Evolutionary conservation across 1,140 invertebrate genomes (phyloP), one percentile per base, ranked within the genome.

Genomic region (Platyura marginata): DNA sequence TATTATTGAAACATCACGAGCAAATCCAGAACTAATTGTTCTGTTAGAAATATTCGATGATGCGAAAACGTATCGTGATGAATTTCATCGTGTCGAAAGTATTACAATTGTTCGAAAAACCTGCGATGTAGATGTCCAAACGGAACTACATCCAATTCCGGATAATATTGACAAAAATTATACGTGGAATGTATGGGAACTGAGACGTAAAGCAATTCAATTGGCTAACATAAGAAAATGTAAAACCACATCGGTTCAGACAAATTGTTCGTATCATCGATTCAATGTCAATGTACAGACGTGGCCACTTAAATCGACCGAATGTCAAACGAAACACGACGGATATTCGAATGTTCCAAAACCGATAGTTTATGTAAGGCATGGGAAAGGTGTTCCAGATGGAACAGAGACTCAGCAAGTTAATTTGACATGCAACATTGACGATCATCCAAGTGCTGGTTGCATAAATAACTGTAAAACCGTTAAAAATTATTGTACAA

Each of bases 111-210:
- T 29, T 8, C 16, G 5, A 4, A 4, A 11, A 21, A 10, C 34
- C 10, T 11, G 11, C 16, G 18, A 38, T 21, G 36, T 38, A 11
- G 40, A 19, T 2, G 19, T 33, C 6, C 43, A 44, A 32, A 44
- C 43, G 13, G 38, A 40, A 2, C 15, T 40, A 2, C 43, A 44
- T 44, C 43, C 43, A 33, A 15, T 44, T 13, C 43, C 43, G 40
- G 36, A 8, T 33, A 1, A 33, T n/a, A 33, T 25, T 3, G 43
- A 44, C 15, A 20, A 21, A 35, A 33, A 34, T 36, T 40, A 44
- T 25, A 16, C n/a, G 6, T 44, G 43, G 43, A 44, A 44, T 34
- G 19, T 44, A 9, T 44, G 43, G 43, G 38, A 44, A 22, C 22
- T 44, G 13, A 8, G 43, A 33, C 3, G 29, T 2, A 32, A 44